Percentiles rank a stretch among this genome's conserved stretches.
Evolutionary conservation across 2,113 vertebrate genomes (phyloP).

Genomic region (Phylloscopus trochilus): DNA sequence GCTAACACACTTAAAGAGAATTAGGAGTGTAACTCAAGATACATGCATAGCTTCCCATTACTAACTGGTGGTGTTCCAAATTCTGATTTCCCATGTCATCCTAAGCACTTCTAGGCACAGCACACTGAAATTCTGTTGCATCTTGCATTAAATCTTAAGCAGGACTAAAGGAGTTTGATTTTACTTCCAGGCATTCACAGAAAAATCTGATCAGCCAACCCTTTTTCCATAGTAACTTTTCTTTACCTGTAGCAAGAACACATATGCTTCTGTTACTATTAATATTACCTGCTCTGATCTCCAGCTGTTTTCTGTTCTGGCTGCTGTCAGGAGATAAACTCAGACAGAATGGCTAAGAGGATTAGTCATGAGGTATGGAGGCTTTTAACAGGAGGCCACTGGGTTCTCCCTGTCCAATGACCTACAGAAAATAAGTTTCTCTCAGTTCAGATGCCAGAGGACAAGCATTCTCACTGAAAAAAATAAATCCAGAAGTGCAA

Average conservation of each 20-base stretch:
- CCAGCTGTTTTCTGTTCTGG: neutral
- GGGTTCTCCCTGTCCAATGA: neutral
- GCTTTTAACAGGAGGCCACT: neutral
- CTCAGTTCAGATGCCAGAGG: neutral
- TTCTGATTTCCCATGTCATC: neutral
- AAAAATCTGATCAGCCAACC: neutral
- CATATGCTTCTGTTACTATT: neutral
- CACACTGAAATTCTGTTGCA: neutral
- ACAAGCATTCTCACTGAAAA: neutral
- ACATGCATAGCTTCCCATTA: neutral
- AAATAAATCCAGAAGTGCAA: neutral
- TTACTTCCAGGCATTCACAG: neutral
- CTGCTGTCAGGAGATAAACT: neutral
- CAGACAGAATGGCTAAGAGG: neutral
- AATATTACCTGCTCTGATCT: neutral
- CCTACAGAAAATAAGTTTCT: neutral
- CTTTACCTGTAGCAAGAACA: neutral
- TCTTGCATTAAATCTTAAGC: neutral
- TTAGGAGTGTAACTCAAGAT: neutral
- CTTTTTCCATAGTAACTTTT: neutral
- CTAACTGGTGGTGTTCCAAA: neutral
- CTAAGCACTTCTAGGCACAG: neutral
- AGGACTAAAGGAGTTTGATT: conserved; percentile 7
- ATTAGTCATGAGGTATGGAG: neutral
- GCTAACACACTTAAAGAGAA: neutral